phyloP scores from a whole-genome alignment of 2,113 vertebrate species.

The Protobothrops mucrosquamatus region DNA sequence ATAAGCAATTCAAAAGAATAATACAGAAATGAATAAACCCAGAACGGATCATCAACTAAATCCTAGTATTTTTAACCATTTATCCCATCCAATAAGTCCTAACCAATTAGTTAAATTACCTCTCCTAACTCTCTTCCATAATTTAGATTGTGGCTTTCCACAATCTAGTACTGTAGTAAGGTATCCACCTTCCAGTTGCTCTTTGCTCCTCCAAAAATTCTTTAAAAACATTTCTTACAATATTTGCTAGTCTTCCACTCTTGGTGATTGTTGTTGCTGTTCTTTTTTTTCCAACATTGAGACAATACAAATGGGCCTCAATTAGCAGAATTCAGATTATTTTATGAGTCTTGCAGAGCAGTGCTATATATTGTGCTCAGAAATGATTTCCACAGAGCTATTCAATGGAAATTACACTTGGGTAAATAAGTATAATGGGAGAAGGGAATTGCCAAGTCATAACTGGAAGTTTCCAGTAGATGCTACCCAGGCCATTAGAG shows the following conservation, averaged over 20 bases:
- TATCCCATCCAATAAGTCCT: neutral
- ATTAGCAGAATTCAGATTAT: neutral
- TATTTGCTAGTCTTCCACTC: neutral
- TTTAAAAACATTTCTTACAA: neutral
- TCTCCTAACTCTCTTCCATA: neutral
- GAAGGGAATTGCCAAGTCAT: neutral
- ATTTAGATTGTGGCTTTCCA: neutral
- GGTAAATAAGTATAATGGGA: neutral
- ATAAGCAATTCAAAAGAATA: neutral
- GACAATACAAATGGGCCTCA: neutral
- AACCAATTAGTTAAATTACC: neutral
- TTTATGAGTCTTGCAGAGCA: neutral
- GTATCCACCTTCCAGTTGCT: neutral
- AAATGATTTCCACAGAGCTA: neutral
- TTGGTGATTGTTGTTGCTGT: neutral
- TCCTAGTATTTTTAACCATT: neutral
- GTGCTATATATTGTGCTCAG: neutral
- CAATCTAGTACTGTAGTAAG: neutral
- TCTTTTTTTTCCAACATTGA: neutral
- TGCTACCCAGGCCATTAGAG: neutral
- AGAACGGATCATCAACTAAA: neutral
- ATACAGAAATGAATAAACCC: neutral
- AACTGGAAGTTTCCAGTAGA: neutral
- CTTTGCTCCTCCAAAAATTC: neutral
- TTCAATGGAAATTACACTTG: neutral